Base-by-base conservation (phyloP, 92 coral and sea anemone genomes). In the Diadumene lineata region DNA sequence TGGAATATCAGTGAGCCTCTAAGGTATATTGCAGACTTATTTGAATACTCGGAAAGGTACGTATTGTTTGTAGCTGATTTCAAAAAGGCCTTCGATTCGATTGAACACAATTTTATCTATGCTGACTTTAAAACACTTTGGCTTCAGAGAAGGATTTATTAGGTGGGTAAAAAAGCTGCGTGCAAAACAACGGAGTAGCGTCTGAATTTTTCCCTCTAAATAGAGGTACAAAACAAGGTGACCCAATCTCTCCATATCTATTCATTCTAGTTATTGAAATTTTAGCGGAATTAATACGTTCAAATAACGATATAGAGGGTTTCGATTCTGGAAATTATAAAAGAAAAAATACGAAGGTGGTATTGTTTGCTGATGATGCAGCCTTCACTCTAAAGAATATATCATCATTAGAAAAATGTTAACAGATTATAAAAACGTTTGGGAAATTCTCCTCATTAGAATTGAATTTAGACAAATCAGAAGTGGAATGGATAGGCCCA, bases 351-450 rank as follows among this genome's bases (percentile, higher is more conserved):
- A 74, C 34, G 34, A 74, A 62, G 32, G n/a, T 73, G 16, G 55
- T 25, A 2, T 25, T 73, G 17, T 73, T 73, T 22, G 78, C 78
- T 1, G 78, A 74, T 46, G 61, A 74, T 19, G 55, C 58, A 28
- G 44, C 79, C 10, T 74, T 74, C 27, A 60, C 16, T 34, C 9
- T 62, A 48, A 32, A 33, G 43, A 43, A 74, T 32, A 0, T 43
- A 31, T 2, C 15, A 0, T 74, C 79, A 0, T n/a, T 62, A 0
- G 21, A 38, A 1, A 28, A 8, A 11, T 24, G 60, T 4, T 74
- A 43, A 28, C 44, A 44, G 0, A 1, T 7, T 32, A 17, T 74
- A 43, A 57, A 46, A 11, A 43, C 13, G 10, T 74, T 74, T 60
- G n/a, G 19, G 0, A 7, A 32, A 1, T 62, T 30, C 38, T 74